phyloP scores from a whole-genome alignment of 2,113 vertebrate species.

The Anthoscopus minutus region DNA sequence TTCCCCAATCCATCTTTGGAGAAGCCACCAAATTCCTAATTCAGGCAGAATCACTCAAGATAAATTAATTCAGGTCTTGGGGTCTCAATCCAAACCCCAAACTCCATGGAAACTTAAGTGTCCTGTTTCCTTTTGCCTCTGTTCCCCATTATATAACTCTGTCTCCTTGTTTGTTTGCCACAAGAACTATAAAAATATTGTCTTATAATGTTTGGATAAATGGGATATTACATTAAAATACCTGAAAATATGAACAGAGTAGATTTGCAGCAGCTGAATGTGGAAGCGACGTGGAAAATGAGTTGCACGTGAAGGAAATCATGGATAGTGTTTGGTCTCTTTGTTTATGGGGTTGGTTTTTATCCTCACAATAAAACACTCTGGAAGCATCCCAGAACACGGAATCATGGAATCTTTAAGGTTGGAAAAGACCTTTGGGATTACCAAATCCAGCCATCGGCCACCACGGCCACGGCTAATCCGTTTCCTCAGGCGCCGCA shows the following conservation, averaged over 20 bases:
- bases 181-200: not conserved
- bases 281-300: not conserved
- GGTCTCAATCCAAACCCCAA: not conserved
- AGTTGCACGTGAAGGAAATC: not conserved
- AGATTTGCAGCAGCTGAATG: not conserved
- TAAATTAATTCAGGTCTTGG: not conserved
- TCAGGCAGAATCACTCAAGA: not conserved
- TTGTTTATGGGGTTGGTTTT: rapidly evolving
- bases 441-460: not conserved
- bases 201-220: not conserved
- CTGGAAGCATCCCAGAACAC: not conserved
- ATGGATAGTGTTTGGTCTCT: not conserved
- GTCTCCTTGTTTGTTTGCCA: not conserved
- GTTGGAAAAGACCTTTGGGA: not conserved
- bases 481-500: not conserved
- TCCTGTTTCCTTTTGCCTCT: not conserved
- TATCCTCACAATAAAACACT: not conserved
- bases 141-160: not conserved
- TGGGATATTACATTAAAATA: not conserved
- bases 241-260: not conserved
- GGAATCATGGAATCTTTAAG: not conserved
- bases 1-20: not conserved
- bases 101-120: not conserved
- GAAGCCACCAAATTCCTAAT: not conserved
- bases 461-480: not conserved